Conservation (phyloP, 2,113 vertebrate genomes). For the Larimichthys polyactis region DNA sequence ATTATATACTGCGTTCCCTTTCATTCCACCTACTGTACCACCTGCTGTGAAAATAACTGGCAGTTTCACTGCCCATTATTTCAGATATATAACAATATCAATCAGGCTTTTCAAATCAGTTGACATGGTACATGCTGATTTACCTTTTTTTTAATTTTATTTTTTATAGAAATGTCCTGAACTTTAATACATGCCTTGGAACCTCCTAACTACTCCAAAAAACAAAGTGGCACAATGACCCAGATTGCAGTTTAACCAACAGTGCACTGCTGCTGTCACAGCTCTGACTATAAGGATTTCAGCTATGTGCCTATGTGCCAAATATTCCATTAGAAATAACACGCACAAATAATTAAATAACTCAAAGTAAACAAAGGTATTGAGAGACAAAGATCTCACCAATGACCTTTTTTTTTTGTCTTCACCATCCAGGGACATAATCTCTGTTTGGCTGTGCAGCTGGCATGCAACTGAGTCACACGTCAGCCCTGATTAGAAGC, state of each 20-base stretch:
- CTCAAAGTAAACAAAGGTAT: slow-evolving; percentile 67
- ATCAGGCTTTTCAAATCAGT: slow-evolving; percentile 52
- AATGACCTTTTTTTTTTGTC: slow-evolving; percentile 78
- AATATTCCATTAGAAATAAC: slow-evolving; percentile 58
- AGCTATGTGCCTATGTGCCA: slow-evolving; percentile 38
- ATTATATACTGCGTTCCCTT: slow-evolving; percentile 64
- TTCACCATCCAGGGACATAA: slow-evolving; percentile 83
- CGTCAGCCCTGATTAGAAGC: slow-evolving; percentile 87
- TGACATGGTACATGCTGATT: slow-evolving; percentile 10
- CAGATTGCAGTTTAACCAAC: slow-evolving; percentile 61
- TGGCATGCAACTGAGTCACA: slow-evolving; percentile 86
- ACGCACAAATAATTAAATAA: slow-evolving; percentile 62
- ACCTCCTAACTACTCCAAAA: slow-evolving; percentile 33
- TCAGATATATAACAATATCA: slow-evolving; percentile 56
- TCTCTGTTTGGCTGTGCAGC: slow-evolving; percentile 80
- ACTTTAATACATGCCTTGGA: slow-evolving; percentile 32
- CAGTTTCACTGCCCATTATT: slow-evolving; percentile 67
- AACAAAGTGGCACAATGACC: slow-evolving; percentile 70
- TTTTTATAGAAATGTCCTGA: not conserved
- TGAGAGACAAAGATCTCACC: slow-evolving; percentile 77
- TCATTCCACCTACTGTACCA: slow-evolving; percentile 68
- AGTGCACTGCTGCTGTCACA: slow-evolving; percentile 44
- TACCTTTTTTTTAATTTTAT: not conserved
- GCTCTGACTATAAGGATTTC: slow-evolving; percentile 35
- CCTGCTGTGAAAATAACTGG: slow-evolving; percentile 72